Evolutionary conservation across 2,888 invertebrate species (phyloP), one percentile per base, ranked within the genome.

Genomic region (Polyommatus icarus): DNA sequence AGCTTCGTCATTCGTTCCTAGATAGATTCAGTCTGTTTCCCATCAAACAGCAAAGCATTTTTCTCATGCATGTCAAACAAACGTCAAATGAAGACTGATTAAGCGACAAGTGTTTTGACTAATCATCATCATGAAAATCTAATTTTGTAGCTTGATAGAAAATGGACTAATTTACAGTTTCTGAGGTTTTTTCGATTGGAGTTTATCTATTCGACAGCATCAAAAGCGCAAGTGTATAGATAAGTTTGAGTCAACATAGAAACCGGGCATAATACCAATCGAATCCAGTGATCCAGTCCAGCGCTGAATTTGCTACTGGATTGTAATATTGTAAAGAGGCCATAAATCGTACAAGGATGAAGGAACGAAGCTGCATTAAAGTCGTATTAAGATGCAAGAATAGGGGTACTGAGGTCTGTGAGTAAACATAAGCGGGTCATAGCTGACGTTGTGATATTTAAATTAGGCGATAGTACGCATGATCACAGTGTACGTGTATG

Each of bases 371-470:
- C 54, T 54, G 54, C 54, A 54, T 54, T 1, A 18, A 1, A 5
- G 54, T 18, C 1, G 5, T 18, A 18, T 54, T 50, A 54, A 54
- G 18, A 54, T 54, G 18, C 54, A 18, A 18, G 54, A 54, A 54
- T 54, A 5, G 5, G 54, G 54, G 54, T 54, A 54, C 54, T 15
- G 15, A 18, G n/a, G 7, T 36, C 36, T 24, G 71, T 46, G 46
- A 46, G 46, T 73, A 50, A 73, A 73, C 73, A 46, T 46, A 29
- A 73, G 40, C 73, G 20, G 73, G 73, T 29, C 50, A 73, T 5
- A 12, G 40, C 20, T 73, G 73, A 73, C 73, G 40, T 73, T 46
- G 61, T 20, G 3, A 73, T 50, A 73, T 73, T 73, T 73, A 50
- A 46, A 73, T 73, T 50, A 50, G 73, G 50, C 24, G 20, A 40